phyloP scores from a whole-genome alignment of 2,797 vertebrate genomes.

The Halcyon leucocephala region DNA sequence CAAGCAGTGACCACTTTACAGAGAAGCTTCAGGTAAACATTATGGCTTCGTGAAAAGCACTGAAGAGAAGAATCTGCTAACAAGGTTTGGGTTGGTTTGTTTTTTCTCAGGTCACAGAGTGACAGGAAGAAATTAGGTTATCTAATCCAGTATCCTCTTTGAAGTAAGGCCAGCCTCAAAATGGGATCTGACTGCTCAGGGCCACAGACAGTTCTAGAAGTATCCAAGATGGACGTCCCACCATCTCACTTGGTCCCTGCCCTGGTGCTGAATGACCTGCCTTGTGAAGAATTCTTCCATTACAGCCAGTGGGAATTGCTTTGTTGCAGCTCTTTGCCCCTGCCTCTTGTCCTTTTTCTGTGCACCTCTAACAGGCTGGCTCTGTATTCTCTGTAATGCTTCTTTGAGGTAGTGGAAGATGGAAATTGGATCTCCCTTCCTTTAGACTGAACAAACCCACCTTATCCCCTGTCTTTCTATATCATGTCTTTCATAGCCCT shows the following conservation, averaged over 20 bases:
- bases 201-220: neutral
- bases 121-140: neutral
- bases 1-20: conserved; percentile 87
- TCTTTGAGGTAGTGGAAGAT: neutral
- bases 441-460: neutral
- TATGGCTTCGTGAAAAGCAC: neutral
- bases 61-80: neutral
- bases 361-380: neutral
- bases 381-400: neutral
- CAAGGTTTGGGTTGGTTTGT: neutral
- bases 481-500: neutral
- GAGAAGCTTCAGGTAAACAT: conserved; percentile 89
- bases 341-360: neutral
- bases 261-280: neutral
- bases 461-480: neutral
- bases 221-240: neutral
- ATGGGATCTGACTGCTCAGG: neutral
- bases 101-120: neutral
- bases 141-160: neutral
- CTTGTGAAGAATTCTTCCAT: neutral
- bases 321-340: neutral
- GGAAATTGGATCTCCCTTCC: neutral
- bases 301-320: neutral
- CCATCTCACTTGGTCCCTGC: neutral
- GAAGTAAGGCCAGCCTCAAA: neutral